These are phyloP conservation scores for Xylota segnis DNA, from an alignment of 2,888 invertebrate genomes.

Conservation along the genomic window DNA sequence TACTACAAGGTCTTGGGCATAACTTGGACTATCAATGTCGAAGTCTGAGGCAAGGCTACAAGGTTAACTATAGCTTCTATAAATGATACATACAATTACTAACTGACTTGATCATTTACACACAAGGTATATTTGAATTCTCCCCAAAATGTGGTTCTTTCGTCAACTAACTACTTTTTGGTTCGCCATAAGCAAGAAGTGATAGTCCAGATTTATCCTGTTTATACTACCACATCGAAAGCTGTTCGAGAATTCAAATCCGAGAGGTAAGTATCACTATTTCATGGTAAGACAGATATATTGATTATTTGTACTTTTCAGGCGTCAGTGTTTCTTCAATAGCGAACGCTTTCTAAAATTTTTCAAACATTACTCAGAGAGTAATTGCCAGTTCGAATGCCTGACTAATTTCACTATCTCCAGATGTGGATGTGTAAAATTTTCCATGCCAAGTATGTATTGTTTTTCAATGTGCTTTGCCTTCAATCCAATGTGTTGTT, in stretches of 20 bases:
- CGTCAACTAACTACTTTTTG: conserved; percentile 82
- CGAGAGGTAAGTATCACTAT: conserved; percentile 82
- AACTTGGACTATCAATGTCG: conserved; percentile 90
- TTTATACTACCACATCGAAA: conserved; percentile 90
- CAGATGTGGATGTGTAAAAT: conserved; percentile 89
- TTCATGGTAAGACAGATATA: background rate
- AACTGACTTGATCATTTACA: background rate
- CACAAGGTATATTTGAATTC: conserved; percentile 82
- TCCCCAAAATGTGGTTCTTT: conserved; percentile 83
- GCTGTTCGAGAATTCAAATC: conserved; percentile 86
- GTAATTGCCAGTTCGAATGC: conserved; percentile 90
- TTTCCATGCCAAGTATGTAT: conserved; percentile 87
- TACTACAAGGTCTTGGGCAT: conserved; percentile 86
- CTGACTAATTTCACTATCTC: conserved; percentile 88
- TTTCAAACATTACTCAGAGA: conserved; percentile 89
- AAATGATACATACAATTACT: background rate
- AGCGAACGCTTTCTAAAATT: conserved; percentile 87
- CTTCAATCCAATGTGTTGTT: background rate
- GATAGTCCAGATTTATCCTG: conserved; percentile 89
- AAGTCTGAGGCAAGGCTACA: conserved; percentile 90
- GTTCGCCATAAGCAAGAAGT: conserved; percentile 86
- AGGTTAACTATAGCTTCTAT: conserved; percentile 81
- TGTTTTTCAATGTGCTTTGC: no score
- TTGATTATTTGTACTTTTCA: conserved; percentile 41
- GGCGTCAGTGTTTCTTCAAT: conserved; percentile 89